phyloP scores from a whole-genome alignment of 2,797 vertebrate species.

The Dromococcyx pavoninus region DNA sequence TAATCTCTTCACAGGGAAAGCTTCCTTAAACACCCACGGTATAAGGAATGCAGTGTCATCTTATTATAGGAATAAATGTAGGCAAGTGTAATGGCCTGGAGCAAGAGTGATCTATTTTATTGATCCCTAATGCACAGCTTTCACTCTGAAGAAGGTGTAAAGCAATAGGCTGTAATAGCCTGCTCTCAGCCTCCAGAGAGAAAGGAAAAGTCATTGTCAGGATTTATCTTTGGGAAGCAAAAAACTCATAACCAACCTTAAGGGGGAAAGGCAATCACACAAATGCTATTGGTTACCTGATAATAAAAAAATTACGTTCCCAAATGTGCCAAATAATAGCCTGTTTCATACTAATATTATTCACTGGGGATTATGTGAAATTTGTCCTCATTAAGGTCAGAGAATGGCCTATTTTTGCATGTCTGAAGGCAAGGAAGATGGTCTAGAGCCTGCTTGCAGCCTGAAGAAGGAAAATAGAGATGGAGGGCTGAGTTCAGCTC shows the following conservation, averaged over 20 bases:
- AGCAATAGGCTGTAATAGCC: conserved; percentile 56
- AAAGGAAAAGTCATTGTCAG: conserved; percentile 48
- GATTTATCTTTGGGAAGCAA: conserved; percentile 63
- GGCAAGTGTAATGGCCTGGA: conserved; percentile 56
- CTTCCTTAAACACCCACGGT: background rate
- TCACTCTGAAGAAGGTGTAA: conserved; percentile 34
- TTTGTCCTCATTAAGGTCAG: conserved; percentile 66
- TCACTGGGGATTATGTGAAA: conserved; percentile 34
- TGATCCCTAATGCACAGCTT: conserved; percentile 60
- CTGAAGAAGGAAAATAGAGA: conserved; percentile 13
- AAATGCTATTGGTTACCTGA: conserved; percentile 42
- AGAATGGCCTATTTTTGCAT: conserved; percentile 54
- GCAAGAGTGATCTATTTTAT: conserved; percentile 65
- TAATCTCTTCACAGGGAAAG: conserved; percentile 17
- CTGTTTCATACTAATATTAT: conserved; percentile 49
- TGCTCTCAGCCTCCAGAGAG: conserved; percentile 45
- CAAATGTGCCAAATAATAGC: conserved; percentile 53
- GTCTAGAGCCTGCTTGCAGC: background rate
- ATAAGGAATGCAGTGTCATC: conserved; percentile 45
- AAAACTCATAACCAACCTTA: conserved; percentile 46
- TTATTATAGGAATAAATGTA: conserved; percentile 59
- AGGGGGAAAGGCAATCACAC: conserved; percentile 26
- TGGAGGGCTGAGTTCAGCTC: background rate
- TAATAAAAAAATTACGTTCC: conserved; percentile 38
- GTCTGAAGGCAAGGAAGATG: conserved; percentile 10